Conservation (phyloP, 1,140 invertebrate genomes). For the Drosophila rufa region DNA sequence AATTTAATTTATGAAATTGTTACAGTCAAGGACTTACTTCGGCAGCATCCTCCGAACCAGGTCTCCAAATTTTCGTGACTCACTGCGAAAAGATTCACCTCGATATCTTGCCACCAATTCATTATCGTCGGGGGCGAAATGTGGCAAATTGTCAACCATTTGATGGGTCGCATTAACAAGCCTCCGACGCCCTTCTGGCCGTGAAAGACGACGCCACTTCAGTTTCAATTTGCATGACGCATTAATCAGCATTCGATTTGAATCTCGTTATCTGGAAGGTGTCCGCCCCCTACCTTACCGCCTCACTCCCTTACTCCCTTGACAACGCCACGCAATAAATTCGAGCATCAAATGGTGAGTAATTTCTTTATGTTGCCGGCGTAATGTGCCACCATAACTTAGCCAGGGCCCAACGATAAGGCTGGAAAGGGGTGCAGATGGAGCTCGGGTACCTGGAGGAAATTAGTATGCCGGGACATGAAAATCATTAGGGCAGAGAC, state of each 20-base stretch:
- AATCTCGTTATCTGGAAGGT: constrained; percentile 68
- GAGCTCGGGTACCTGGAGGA: constrained; percentile 44
- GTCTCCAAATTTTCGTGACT: not conserved
- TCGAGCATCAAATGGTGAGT: constrained; percentile 75
- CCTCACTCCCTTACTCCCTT: constrained; percentile 2
- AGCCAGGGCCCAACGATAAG: constrained; percentile 25
- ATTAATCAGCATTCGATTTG: constrained; percentile 78
- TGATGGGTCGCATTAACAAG: constrained; percentile 43
- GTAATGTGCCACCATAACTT: constrained; percentile 74
- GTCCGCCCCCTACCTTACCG: not conserved
- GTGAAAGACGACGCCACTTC: constrained; percentile 46
- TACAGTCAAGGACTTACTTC: not conserved
- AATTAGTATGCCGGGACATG: constrained; percentile 77
- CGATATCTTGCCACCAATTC: constrained; percentile 22
- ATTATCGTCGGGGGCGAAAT: constrained; percentile 14
- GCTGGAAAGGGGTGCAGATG: constrained; percentile 5
- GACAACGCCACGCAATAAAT: constrained; percentile 64
- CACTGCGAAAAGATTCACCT: constrained; percentile 19
- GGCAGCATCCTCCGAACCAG: not conserved
- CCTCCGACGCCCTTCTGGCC: constrained; percentile 1
- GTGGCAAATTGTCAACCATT: constrained; percentile 54
- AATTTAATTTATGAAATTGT: not conserved
- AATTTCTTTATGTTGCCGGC: constrained; percentile 62
- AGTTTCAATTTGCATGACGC: constrained; percentile 74
- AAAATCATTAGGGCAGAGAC: constrained; percentile 68